Base-by-base conservation (phyloP, 2,113 vertebrate genomes). In the Electrona antarctica region DNA sequence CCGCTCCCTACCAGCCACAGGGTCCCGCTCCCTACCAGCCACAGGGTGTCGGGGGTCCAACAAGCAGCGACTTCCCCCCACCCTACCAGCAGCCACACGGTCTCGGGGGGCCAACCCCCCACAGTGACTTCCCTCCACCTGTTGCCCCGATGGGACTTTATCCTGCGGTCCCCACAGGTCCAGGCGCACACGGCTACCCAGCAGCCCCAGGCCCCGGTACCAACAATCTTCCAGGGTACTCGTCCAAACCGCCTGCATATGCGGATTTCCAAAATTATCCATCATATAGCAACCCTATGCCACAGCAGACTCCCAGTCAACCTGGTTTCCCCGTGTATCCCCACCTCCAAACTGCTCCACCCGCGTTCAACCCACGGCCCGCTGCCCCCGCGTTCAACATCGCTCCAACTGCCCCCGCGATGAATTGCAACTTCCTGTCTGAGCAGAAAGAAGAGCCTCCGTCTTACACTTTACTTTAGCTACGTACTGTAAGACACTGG, bases 41-140 rank as follows among this genome's bases (percentile, higher is more conserved):
- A 60, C 73, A 13, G 3, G 11, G 57, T 46, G 4, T 6, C 7
- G 67, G 69, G 10, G 63, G 14, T 9, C 79, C 65, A 46, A 69
- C 64, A 55, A 41, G 65, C 48, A 65, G 49, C 52, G 49, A 41
- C 33, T 41, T 41, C 33, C 33, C 33, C 5, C 33, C 33, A 41
- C 33, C 33, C 33, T 41, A 41, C 33, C 33, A 41, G 33, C 33
- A 41, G 33, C 33, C 33, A 6, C 33, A 41, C 1, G 33, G 33
- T 41, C 5, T 41, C 33, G 33, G 3, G 3, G 33, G 33, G 33
- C 33, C 33, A 6, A 41, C 1, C 21, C 21, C 21, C 21, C 21
- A 21, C 52, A 76, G 60, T 8, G 66, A 82, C 68, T 80, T 87
- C 45, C 73, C 74, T 73, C 7, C 64, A 6, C 52, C 72, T 64